Conservation (phyloP, 2,797 vertebrate species). For the Vultur gryphus region DNA sequence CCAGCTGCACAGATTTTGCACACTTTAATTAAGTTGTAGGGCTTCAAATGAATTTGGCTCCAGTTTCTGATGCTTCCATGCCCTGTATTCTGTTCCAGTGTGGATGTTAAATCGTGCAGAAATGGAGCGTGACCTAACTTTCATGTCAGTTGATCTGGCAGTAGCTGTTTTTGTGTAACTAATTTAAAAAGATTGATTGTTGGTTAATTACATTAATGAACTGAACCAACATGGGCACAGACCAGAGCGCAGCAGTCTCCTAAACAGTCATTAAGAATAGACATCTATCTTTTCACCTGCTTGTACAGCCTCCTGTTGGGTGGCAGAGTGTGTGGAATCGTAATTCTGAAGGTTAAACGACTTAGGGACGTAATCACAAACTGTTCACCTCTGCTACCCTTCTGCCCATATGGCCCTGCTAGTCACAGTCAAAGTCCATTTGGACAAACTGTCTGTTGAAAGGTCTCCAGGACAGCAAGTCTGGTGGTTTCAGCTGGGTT, state of each 20-base stretch:
- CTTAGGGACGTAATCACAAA: conserved; percentile 31
- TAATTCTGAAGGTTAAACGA: conserved; percentile 63
- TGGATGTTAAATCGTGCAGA: conserved; percentile 46
- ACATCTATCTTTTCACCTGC: conserved; percentile 59
- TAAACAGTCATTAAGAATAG: conserved; percentile 46
- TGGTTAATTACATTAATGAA: conserved; percentile 68
- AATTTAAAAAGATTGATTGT: conserved; percentile 64
- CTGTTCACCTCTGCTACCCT: conserved; percentile 17
- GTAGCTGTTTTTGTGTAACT: conserved; percentile 57
- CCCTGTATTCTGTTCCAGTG: background rate
- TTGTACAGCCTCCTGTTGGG: conserved; percentile 32
- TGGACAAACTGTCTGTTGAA: conserved; percentile 33
- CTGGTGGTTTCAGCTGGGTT: conserved; percentile 2
- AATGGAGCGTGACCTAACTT: conserved; percentile 49
- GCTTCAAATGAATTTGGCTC: conserved; percentile 9
- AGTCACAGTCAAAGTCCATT: background rate
- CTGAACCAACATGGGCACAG: conserved; percentile 40
- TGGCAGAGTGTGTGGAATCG: background rate
- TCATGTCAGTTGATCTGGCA: conserved; percentile 13
- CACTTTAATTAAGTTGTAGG: conserved; percentile 42
- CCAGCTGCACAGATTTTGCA: conserved; percentile 48
- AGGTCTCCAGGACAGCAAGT: conserved; percentile 28
- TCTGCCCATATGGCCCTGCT: conserved; percentile 35
- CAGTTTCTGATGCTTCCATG: background rate
- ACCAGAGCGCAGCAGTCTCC: conserved; percentile 50